Evolutionary conservation across 2,888 invertebrate genomes (phyloP).

Genomic region (Heterodera filipjevi): DNA sequence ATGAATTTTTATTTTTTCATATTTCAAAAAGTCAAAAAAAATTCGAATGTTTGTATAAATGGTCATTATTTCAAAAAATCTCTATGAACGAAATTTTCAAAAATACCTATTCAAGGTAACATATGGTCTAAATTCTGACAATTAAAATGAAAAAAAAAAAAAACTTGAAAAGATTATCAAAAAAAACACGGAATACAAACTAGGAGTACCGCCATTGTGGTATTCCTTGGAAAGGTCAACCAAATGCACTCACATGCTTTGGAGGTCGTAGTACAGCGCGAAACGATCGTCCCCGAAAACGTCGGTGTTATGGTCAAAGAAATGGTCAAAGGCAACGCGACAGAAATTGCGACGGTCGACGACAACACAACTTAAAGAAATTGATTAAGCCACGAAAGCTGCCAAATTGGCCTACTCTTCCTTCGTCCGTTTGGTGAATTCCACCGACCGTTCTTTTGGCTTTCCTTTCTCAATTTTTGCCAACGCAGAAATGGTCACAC

Average conservation of each 20-base stretch:
- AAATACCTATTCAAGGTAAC: too few species aligned
- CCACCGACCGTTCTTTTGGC: constrained; percentile 29
- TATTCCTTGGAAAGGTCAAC: not conserved
- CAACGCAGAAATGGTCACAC: constrained; percentile 35
- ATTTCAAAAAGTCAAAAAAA: too few species aligned
- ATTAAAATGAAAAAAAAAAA: too few species aligned
- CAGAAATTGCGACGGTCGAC: constrained; percentile 38
- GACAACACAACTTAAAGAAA: constrained; percentile 34
- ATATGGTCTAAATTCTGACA: too few species aligned
- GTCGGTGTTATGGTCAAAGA: constrained; percentile 22
- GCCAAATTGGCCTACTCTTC: constrained; percentile 37
- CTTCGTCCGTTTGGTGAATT: constrained; percentile 43
- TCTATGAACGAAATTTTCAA: too few species aligned
- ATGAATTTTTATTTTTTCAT: too few species aligned
- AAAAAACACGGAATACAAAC: too few species aligned
- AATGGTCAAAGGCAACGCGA: constrained; percentile 34
- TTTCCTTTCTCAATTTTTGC: not conserved
- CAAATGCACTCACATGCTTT: constrained; percentile 33
- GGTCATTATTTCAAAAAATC: too few species aligned
- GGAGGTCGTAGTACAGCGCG: constrained; percentile 42
- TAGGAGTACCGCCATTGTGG: too few species aligned
- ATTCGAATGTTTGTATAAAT: too few species aligned
- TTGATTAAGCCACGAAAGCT: not conserved
- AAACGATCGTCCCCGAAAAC: constrained; percentile 33
- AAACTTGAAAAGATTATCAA: too few species aligned